Evolutionary conservation across 1,140 invertebrate species (phyloP).

Genomic region (Bombus difficillimus): DNA sequence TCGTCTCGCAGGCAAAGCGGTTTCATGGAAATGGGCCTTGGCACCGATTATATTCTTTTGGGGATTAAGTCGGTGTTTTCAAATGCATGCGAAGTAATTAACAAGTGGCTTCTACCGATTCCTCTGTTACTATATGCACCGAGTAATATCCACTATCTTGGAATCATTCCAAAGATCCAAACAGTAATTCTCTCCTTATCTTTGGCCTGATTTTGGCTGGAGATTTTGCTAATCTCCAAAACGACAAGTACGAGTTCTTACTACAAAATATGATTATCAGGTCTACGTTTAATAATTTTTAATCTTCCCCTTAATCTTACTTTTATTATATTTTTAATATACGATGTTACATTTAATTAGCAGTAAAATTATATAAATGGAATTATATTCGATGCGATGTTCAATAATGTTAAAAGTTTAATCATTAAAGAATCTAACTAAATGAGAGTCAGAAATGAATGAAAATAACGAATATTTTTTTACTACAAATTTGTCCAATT

Average conservation of each 20-base stretch:
- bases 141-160: slow-evolving; percentile 63
- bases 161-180: slow-evolving; percentile 57
- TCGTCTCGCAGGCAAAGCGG: slow-evolving; percentile 11
- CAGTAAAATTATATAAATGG: too few species aligned
- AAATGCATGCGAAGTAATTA: slow-evolving; percentile 69
- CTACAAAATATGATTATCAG: not conserved
- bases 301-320: not conserved
- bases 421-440: too few species aligned
- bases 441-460: too few species aligned
- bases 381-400: too few species aligned
- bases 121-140: slow-evolving; percentile 34
- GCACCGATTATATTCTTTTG: slow-evolving; percentile 44
- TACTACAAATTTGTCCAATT: too few species aligned
- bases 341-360: too few species aligned
- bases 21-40: slow-evolving; percentile 28
- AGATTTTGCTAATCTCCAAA: not conserved
- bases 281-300: not conserved
- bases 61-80: slow-evolving; percentile 46
- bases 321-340: not conserved
- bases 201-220: slow-evolving; percentile 24
- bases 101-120: slow-evolving; percentile 58
- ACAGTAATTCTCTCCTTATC: slow-evolving; percentile 34
- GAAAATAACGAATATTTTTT: too few species aligned
- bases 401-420: too few species aligned
- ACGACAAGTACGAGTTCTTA: not conserved